These are phyloP conservation scores for Drosophila kuntzei DNA, from an alignment of 2,888 invertebrate species.

Conservation along the genomic window DNA sequence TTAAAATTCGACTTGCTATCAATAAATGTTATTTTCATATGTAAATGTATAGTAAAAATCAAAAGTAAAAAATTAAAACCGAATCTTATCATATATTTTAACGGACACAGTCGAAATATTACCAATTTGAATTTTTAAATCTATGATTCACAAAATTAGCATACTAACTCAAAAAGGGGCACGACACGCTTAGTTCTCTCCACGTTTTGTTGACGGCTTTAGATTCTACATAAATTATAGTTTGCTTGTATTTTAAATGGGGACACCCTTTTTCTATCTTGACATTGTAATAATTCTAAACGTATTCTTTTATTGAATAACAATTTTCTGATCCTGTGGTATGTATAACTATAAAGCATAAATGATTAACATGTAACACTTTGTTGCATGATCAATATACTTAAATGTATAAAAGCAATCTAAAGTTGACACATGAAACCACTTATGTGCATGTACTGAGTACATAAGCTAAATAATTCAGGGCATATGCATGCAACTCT, in stretches of 20 bases:
- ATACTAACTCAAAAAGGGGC: constrained; percentile 1
- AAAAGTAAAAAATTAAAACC: background rate
- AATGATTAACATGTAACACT: too few species aligned
- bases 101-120: background rate
- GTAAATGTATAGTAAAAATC: background rate
- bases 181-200: background rate
- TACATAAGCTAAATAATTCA: background rate
- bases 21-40: constrained; percentile 5
- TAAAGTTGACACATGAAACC: too few species aligned
- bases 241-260: background rate
- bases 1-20: background rate
- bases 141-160: constrained; percentile 5
- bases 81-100: background rate
- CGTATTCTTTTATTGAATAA: background rate
- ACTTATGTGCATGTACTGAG: too few species aligned
- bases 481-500: background rate
- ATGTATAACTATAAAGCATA: background rate
- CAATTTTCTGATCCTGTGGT: background rate
- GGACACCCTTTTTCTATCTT: background rate
- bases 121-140: background rate
- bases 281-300: background rate
- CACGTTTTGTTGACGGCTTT: background rate
- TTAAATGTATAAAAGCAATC: background rate
- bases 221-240: background rate
- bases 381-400: too few species aligned